phyloP scores from a whole-genome alignment of 1,140 invertebrate genomes.

The Mylabris phalerata region DNA sequence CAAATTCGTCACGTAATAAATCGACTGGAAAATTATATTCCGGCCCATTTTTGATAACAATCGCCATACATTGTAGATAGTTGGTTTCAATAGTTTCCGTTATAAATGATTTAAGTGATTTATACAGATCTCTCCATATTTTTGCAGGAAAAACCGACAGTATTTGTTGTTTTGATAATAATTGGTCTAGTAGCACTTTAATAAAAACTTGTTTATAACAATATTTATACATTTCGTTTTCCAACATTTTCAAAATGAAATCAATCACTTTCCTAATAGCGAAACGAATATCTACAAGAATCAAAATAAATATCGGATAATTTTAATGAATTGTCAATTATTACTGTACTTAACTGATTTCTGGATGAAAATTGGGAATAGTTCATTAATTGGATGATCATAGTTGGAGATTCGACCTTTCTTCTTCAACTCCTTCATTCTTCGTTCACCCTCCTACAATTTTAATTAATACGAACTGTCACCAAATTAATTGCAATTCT shows the following conservation, averaged over 20 bases:
- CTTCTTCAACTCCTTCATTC: conserved; percentile 18
- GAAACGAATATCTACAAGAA: neutral
- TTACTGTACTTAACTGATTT: too few relatives aligned
- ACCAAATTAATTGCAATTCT: neutral
- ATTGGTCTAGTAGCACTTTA: conserved; percentile 20
- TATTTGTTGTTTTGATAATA: conserved; percentile 24
- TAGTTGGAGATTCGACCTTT: conserved; percentile 3
- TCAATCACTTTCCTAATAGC: conserved; percentile 14
- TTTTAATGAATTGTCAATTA: too few relatives aligned
- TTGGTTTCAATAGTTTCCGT: conserved; percentile 9
- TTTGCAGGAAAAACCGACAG: conserved; percentile 14
- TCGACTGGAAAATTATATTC: conserved; percentile 18
- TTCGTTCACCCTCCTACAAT: conserved; percentile 24
- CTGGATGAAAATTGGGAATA: too few relatives aligned
- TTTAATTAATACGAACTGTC: neutral
- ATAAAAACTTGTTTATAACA: conserved; percentile 20
- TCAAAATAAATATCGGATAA: neutral
- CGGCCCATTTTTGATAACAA: conserved; percentile 30
- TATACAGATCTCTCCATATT: conserved; percentile 25
- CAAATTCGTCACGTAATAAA: conserved; percentile 28
- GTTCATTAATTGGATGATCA: neutral
- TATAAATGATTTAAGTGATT: neutral
- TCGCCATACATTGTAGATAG: conserved; percentile 21
- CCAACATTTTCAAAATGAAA: conserved; percentile 24
- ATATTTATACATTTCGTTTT: conserved; percentile 20